Evolutionary conservation across 1,140 invertebrate species (phyloP).

Genomic region (Trialeurodes vaporariorum): DNA sequence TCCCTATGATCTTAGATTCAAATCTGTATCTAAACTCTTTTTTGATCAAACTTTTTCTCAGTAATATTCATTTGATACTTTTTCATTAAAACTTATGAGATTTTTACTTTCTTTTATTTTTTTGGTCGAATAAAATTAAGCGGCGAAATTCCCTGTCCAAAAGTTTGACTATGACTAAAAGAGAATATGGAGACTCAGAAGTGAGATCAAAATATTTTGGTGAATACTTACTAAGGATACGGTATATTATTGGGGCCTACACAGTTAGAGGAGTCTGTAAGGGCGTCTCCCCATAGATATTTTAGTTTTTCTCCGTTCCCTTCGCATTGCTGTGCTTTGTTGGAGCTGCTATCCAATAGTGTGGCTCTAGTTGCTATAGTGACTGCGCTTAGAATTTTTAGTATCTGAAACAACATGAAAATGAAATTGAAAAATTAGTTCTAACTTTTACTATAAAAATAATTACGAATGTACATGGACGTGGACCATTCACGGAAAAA

Average conservation of each 20-base stretch:
- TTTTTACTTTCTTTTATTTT: neutral
- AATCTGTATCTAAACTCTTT: no score
- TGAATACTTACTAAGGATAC: constrained; percentile 72
- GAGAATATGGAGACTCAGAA: no score
- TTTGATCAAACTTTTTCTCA: no score
- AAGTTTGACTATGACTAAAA: no score
- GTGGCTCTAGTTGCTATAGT: neutral
- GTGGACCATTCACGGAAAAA: no score
- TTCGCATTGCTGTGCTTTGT: constrained; percentile 17
- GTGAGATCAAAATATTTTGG: no score
- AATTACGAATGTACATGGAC: no score
- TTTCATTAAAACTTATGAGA: constrained; percentile 3
- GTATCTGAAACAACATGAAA: neutral
- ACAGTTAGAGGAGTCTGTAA: constrained; percentile 58
- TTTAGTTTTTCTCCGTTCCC: constrained; percentile 39
- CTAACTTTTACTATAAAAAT: no score
- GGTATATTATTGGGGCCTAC: constrained; percentile 63
- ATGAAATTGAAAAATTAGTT: neutral
- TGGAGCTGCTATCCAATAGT: neutral
- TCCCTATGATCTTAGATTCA: no score
- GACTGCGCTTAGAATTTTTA: neutral
- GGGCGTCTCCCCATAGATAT: constrained; percentile 73
- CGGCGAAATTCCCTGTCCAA: neutral
- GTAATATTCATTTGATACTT: no score
- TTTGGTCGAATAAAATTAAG: neutral